Percentiles rank a stretch among this genome's conserved stretches.
Conservation (phyloP, 2,888 invertebrate genomes). For the Agrypnus murinus region DNA sequence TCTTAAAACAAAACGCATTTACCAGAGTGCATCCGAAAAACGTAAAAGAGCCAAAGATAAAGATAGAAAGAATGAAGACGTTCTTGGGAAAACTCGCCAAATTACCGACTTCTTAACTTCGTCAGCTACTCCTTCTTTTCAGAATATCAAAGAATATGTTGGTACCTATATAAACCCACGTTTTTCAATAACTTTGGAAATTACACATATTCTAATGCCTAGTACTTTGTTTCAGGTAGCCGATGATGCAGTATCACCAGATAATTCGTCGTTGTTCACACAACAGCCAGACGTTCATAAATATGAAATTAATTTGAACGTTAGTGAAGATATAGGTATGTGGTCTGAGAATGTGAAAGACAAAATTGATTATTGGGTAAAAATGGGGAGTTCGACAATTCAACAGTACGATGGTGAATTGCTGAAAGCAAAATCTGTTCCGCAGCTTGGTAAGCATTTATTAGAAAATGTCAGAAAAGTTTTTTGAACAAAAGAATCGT, state of each 20-base stretch:
- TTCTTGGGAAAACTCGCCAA: neutral
- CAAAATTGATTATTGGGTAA: neutral
- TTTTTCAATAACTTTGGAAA: neutral
- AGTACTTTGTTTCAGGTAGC: too few relatives aligned
- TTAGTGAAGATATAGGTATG: neutral
- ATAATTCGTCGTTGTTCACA: too few relatives aligned
- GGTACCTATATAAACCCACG: neutral
- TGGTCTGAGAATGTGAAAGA: neutral
- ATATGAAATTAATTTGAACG: neutral
- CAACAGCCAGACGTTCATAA: neutral
- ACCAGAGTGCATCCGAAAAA: neutral
- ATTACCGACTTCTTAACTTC: neutral
- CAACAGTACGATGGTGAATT: neutral
- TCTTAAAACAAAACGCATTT: slow-evolving; percentile 29
- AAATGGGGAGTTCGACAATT: neutral
- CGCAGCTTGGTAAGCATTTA: too few relatives aligned
- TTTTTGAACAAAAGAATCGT: neutral
- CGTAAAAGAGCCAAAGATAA: neutral
- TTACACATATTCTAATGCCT: too few relatives aligned
- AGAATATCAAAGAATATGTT: too few relatives aligned
- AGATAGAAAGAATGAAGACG: neutral
- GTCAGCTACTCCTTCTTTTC: neutral
- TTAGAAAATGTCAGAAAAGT: neutral
- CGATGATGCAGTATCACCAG: too few relatives aligned
- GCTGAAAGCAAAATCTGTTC: neutral